Conservation (phyloP, 2,797 vertebrate species). For the Arctocebus calabarensis region DNA sequence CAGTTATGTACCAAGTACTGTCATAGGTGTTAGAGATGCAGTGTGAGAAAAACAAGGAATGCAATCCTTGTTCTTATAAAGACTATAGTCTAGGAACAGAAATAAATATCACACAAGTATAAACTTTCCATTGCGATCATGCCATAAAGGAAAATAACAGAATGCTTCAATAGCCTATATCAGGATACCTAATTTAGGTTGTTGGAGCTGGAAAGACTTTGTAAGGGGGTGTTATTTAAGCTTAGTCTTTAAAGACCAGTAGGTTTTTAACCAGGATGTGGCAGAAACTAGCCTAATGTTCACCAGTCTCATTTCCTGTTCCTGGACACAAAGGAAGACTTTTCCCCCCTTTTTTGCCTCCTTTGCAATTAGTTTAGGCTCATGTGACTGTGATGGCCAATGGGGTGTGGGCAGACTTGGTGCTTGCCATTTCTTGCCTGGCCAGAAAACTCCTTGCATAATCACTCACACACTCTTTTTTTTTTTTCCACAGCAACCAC, state of each 20-base stretch:
- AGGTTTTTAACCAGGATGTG: constrained; percentile 72
- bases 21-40: background rate
- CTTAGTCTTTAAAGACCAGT: constrained; percentile 60
- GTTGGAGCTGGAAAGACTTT: background rate
- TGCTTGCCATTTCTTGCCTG: background rate
- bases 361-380: constrained; percentile 37
- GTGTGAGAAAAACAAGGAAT: background rate
- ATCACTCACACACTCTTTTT: background rate
- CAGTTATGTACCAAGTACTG: background rate
- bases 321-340: constrained; percentile 60
- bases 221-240: constrained; percentile 16
- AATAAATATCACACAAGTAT: background rate
- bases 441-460: background rate
- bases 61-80: background rate
- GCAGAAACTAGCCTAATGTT: constrained; percentile 45
- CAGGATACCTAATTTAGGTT: background rate
- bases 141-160: background rate
- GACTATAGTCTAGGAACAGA: background rate
- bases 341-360: background rate
- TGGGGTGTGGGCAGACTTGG: background rate
- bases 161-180: background rate
- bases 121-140: background rate
- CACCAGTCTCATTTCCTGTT: constrained; percentile 76
- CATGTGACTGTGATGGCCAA: background rate
- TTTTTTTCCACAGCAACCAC: background rate